These are phyloP conservation scores for Nothocercus julius DNA, from an alignment of 2,113 vertebrate genomes.

Conservation along the genomic window DNA sequence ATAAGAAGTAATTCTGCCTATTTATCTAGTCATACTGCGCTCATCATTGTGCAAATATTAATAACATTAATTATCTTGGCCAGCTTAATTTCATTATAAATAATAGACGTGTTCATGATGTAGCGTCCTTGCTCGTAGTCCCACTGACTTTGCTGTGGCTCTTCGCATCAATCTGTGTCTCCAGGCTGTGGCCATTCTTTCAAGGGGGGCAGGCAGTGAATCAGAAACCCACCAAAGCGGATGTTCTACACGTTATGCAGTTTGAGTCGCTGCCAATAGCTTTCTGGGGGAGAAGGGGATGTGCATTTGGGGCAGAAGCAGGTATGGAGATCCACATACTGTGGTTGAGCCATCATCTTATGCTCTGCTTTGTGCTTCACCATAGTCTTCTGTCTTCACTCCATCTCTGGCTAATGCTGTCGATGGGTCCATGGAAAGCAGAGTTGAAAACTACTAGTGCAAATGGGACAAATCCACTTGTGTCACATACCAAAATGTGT, in stretches of 20 bases:
- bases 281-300: background rate
- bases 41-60: slow-evolving; percentile 65
- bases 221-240: background rate
- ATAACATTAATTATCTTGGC: slow-evolving; percentile 63
- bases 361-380: background rate
- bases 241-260: background rate
- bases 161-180: slow-evolving; percentile 19
- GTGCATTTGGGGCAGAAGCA: background rate
- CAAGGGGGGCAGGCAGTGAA: background rate
- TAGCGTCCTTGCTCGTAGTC: slow-evolving; percentile 25
- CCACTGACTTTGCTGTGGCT: slow-evolving; percentile 22
- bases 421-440: background rate
- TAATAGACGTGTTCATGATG: slow-evolving; percentile 41
- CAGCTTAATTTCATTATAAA: slow-evolving; percentile 69
- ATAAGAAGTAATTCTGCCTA: slow-evolving; percentile 49
- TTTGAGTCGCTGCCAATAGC: background rate
- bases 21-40: slow-evolving; percentile 62
- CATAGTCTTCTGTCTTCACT: background rate
- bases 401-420: rapidly evolving
- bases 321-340: background rate
- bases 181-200: background rate
- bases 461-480: background rate
- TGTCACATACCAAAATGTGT: background rate
- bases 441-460: background rate
- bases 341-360: background rate